phyloP scores from a whole-genome alignment of 2,888 invertebrate species.

The Choreutis nemorana region DNA sequence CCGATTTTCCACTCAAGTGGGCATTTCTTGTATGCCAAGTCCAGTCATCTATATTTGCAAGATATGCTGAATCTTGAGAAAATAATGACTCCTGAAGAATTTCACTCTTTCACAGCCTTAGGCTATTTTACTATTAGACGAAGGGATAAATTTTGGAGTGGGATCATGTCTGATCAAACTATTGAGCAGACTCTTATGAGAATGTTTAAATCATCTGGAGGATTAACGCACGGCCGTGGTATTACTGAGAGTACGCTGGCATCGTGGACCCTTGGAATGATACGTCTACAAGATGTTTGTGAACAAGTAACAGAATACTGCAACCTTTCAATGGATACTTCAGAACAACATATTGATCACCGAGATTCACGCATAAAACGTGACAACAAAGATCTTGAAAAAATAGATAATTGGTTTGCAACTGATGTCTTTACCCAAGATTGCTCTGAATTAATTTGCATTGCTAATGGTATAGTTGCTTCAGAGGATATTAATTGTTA shows the following conservation, averaged over 20 bases:
- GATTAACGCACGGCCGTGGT: constrained; percentile 3
- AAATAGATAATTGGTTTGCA: background rate
- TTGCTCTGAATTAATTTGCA: background rate
- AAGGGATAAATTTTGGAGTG: background rate
- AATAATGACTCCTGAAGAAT: background rate
- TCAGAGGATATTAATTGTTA: background rate
- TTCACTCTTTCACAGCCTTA: background rate
- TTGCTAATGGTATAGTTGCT: background rate
- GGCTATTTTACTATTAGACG: background rate
- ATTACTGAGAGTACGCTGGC: constrained; percentile 1
- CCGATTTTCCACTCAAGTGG: background rate
- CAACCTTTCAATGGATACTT: background rate
- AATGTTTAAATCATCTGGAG: constrained; percentile 3
- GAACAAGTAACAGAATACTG: background rate
- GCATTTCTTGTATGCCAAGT: background rate
- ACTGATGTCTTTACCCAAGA: background rate
- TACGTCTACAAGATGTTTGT: constrained; percentile 1
- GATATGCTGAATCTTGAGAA: background rate
- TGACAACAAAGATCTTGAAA: constrained; percentile 1
- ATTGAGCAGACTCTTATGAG: constrained; percentile 5
- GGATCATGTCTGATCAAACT: background rate
- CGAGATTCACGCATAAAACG: background rate
- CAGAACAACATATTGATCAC: background rate
- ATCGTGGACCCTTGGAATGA: constrained; percentile 1
- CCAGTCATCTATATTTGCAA: background rate